These are phyloP conservation scores for Macrostomum lignano DNA, from an alignment of 1,140 invertebrate species.

Conservation along the genomic window DNA sequence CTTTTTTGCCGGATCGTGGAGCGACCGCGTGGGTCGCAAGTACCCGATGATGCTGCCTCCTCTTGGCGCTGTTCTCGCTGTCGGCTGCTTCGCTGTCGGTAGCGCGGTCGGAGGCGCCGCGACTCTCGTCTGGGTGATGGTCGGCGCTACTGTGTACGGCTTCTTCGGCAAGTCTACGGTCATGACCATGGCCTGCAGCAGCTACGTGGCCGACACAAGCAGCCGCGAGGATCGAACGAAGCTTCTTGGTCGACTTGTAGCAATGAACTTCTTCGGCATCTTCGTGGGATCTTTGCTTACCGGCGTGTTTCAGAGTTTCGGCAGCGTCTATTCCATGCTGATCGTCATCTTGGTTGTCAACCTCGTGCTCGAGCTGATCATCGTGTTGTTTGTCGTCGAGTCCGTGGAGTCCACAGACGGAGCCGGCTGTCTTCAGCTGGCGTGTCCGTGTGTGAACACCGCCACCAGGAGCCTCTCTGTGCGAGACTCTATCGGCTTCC, in stretches of 20 bases:
- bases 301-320: constrained; percentile 13
- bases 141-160: constrained; percentile 16
- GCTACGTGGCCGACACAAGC: constrained; percentile 18
- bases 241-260: constrained; percentile 15
- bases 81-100: constrained; percentile 19
- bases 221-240: constrained; percentile 13
- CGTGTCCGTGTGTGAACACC: no score
- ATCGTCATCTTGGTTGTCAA: constrained; percentile 12
- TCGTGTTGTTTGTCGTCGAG: constrained; percentile 8
- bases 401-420: not conserved
- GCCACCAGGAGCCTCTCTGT: not conserved
- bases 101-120: constrained; percentile 8
- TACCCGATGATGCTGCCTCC: constrained; percentile 22
- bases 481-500: not conserved
- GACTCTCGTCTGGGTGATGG: constrained; percentile 10
- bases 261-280: constrained; percentile 24
- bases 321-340: constrained; percentile 13
- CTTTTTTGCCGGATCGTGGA: constrained; percentile 24
- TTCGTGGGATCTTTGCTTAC: constrained; percentile 18
- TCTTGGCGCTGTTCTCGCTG: constrained; percentile 15
- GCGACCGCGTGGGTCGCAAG: constrained; percentile 20
- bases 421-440: not conserved
- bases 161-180: constrained; percentile 20
- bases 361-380: constrained; percentile 11
- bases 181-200: constrained; percentile 24